Percentiles rank a stretch among this genome's conserved stretches.
Evolutionary conservation across 2,888 invertebrate genomes (phyloP).

Genomic region (Hololepta plana): DNA sequence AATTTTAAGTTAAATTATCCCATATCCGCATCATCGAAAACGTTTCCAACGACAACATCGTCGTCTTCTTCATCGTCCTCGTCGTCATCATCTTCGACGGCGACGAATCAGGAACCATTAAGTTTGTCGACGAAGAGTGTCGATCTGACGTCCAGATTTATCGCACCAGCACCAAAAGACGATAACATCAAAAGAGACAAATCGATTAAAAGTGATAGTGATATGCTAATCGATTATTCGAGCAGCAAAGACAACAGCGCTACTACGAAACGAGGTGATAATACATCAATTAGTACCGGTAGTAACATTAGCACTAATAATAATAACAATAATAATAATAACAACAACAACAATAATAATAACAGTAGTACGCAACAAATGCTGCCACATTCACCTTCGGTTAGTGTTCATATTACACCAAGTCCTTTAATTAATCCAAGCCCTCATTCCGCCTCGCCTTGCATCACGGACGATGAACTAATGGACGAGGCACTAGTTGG

Average conservation of each 20-base stretch:
- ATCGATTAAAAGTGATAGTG: no score
- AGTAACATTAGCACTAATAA: no score
- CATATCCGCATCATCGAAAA: slow-evolving; percentile 15
- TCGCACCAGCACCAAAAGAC: slow-evolving; percentile 24
- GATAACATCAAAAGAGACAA: no score
- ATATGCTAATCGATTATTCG: slow-evolving; percentile 48
- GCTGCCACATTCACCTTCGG: slow-evolving; percentile 43
- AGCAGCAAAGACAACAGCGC: no score
- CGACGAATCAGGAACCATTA: slow-evolving; percentile 15
- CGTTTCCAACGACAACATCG: slow-evolving; percentile 15
- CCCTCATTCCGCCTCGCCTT: slow-evolving; percentile 52
- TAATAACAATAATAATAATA: no score
- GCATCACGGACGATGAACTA: slow-evolving; percentile 75
- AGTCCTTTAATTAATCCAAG: slow-evolving; percentile 49
- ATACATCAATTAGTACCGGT: no score
- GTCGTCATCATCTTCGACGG: slow-evolving; percentile 9
- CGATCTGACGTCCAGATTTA: slow-evolving; percentile 29
- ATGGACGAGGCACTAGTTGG: slow-evolving; percentile 78
- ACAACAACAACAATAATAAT: no score
- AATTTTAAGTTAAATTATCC: slow-evolving; percentile 16
- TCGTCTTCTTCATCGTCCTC: no score
- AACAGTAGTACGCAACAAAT: no score
- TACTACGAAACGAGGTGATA: no score
- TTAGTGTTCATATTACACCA: slow-evolving; percentile 56
- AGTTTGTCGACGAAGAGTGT: slow-evolving; percentile 24